Base-by-base conservation (phyloP, 2,113 vertebrate genomes). In the Trachemys scripta region DNA sequence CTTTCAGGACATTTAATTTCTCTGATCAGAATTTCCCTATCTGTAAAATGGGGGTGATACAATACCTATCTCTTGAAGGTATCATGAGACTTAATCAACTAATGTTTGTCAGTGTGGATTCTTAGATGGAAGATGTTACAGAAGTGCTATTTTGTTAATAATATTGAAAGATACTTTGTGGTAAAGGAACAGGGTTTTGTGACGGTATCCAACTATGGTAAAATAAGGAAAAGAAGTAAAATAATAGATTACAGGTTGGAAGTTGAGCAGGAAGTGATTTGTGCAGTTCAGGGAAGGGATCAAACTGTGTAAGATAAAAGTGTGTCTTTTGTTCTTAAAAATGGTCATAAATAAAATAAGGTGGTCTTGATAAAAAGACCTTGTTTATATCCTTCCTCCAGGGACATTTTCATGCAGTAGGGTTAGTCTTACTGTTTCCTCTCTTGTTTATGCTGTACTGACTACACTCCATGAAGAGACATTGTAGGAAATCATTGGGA, bases 171-270 rank as follows among this genome's bases (percentile, higher is more conserved):
- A 72, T 49, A 49, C 9, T 47, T 3, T 84, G 53, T 80, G 10
- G 56, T 7, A 76, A 47, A 14, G 59, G 10, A 8, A 88, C 5
- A 4, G 5, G 80, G 6, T 78, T 50, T 50, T 91, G 54, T 3
- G 1, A 56, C 51, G 10, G 38, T 31, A 17, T 78, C 19, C 38
- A 95, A 78, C 53, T 56, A 25, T 47, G 51, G 79, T 53, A 82
- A 75, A 96, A 57, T 24, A 38, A 89, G 54, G 85, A 89, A 90
- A 90, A 89, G 2, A 62, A 80, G 24, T 8, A 85, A 88, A 95
- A 49, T 14, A 31, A 31, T 62, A 62, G 59, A 6, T 62, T 62
- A 35, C 59, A 9, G 42, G 65, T 59, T 53, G 84, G 31, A 56
- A 62, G 35, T 49, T 89, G 56, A 29, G 10, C 62, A 4, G 25